Evolutionary conservation across 2,888 invertebrate genomes (phyloP).

Genomic region (Sminthurinus aureus): DNA sequence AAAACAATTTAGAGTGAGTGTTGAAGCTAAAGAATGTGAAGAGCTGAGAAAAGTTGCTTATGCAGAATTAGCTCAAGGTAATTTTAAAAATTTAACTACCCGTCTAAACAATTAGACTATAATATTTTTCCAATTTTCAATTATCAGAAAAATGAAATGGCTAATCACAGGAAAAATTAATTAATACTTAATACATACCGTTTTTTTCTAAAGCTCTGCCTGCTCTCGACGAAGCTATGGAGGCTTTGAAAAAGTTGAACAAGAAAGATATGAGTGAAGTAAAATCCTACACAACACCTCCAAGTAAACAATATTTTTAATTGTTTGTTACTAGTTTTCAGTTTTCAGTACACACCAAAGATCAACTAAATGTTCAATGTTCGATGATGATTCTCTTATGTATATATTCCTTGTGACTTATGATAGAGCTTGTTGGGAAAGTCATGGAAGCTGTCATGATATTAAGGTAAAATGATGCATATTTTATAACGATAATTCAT

Average conservation of each 20-base stretch:
- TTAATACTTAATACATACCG: too few species aligned
- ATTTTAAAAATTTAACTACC: too few species aligned
- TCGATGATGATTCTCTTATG: too few species aligned
- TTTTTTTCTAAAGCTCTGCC: conserved; percentile 91
- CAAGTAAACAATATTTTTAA: too few species aligned
- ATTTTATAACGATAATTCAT: neutral
- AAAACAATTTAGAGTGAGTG: conserved; percentile 69
- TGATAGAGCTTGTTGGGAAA: conserved; percentile 87
- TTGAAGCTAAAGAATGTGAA: conserved; percentile 83
- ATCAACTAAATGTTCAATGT: too few species aligned
- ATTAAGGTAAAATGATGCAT: neutral
- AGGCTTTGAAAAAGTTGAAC: conserved; percentile 79
- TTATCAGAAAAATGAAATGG: too few species aligned
- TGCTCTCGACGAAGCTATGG: conserved; percentile 82
- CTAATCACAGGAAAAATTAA: too few species aligned
- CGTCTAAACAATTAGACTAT: too few species aligned
- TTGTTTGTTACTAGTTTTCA: too few species aligned
- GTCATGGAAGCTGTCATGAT: conserved; percentile 91
- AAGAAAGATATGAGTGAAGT: conserved; percentile 90
- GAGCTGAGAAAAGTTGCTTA: conserved; percentile 82
- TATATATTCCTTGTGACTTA: too few species aligned
- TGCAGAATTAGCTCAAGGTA: conserved; percentile 80
- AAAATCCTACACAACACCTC: conserved; percentile 87
- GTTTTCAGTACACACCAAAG: too few species aligned
- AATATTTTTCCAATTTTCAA: too few species aligned